Base-by-base conservation (phyloP, 2,113 vertebrate species). In the Chaetura pelagica region DNA sequence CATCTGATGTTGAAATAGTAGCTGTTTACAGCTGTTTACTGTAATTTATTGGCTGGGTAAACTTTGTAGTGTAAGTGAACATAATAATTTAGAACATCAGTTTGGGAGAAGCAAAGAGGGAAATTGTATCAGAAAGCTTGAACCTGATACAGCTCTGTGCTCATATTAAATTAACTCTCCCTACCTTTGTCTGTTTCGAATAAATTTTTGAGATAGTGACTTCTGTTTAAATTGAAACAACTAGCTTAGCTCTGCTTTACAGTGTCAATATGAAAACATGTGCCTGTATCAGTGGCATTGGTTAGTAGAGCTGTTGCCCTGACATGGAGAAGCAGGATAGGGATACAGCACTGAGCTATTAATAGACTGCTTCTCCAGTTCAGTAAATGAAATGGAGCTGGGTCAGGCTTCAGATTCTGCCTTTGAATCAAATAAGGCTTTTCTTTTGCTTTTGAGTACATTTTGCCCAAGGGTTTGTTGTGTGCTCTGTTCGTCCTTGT, bases 301-400 rank as follows among this genome's bases (percentile, higher is more conserved):
- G 71, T 59, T 89, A 80, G 68, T 51, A 8, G 86, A 59, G 48
- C 92, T 90, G 44, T 66, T 82, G 71, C 49, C 54, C 58, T 93
- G 90, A 30, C 69, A 34, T 6, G 32, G 87, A 72, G 83, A 74
- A 79, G 86, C 88, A 54, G 86, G 34, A 20, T 44, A 78, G 66
- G 62, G 91, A 61, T 84, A 84, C 32, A 35, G 73, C 49, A 66
- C 64, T 68, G 77, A 89, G 38, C 95, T 96, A 94, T 95, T 94
- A 94, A 96, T 95, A 96, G 92, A 27, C 57, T 58, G 73, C 86
- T 78, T 89, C 93, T 96, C 92, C 90, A 92, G 84, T 96, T 95
- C 92, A 81, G 57, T 91, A 91, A 61, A 82, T 90, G 69, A 94
- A 89, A 54, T 68, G 23, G 80, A 94, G 83, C 86, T 73, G 73